A percentile compares a stretch with the other conserved stretches of the same genome.
Conservation (phyloP, 2,797 vertebrate species). For the Notolepis coatsorum region DNA sequence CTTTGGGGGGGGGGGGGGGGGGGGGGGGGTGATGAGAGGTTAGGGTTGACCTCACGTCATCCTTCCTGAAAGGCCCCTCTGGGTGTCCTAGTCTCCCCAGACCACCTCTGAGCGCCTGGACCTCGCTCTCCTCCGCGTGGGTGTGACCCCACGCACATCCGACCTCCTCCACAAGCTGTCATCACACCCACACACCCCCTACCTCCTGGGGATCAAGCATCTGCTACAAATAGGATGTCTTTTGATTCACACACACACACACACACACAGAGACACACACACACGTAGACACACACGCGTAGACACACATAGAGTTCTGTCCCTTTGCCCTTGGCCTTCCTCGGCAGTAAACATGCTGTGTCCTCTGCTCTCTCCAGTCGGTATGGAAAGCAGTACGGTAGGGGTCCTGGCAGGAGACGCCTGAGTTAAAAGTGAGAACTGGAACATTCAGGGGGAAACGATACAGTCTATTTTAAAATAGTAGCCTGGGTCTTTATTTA, state of each 20-base stretch:
- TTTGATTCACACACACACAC: conserved; percentile 31
- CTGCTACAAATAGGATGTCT: conserved; percentile 73
- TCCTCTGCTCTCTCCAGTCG: not conserved
- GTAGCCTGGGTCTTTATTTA: too few species aligned
- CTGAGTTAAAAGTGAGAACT: too few species aligned
- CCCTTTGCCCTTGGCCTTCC: conserved; percentile 21
- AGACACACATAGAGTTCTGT: conserved; percentile 1
- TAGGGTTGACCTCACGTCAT: not conserved
- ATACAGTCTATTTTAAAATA: too few species aligned
- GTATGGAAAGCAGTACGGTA: not conserved
- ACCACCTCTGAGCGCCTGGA: not conserved
- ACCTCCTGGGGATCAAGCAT: conserved; percentile 69
- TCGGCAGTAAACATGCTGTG: not conserved
- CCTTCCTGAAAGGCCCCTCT: not conserved
- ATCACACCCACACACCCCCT: conserved; percentile 24
- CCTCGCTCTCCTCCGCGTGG: conserved; percentile 29
- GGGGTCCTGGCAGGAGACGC: not conserved
- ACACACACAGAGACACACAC: conserved; percentile 18
- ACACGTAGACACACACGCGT: conserved; percentile 13
- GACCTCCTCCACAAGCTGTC: conserved; percentile 56
- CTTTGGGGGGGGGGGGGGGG: too few species aligned
- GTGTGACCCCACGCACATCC: conserved; percentile 58
- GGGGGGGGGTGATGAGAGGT: not conserved
- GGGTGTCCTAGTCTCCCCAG: not conserved
- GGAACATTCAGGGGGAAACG: too few species aligned